A percentile compares a stretch with the other conserved stretches of the same genome.
Conservation (phyloP, 2,797 vertebrate species). For the Notoglanidium macrostoma region DNA sequence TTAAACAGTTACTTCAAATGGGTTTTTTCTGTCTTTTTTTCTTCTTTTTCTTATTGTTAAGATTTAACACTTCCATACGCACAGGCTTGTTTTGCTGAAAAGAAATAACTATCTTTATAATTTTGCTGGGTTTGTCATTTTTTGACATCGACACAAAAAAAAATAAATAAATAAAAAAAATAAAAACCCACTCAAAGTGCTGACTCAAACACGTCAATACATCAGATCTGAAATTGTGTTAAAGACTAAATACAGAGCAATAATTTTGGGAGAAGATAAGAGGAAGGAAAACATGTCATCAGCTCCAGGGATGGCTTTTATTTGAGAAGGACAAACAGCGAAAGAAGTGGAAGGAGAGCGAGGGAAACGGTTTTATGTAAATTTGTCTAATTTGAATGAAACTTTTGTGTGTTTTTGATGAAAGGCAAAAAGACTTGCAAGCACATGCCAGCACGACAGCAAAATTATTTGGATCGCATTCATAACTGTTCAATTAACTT, state of each 20-base stretch:
- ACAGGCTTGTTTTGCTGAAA: not conserved
- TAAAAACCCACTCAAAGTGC: not conserved
- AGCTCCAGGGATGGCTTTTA: not conserved
- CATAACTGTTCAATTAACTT: not conserved
- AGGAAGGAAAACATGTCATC: constrained; percentile 4
- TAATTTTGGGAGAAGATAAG: not conserved
- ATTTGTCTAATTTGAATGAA: constrained; percentile 6
- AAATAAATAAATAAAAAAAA: not conserved
- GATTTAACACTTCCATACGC: not conserved
- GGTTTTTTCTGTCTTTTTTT: no score
- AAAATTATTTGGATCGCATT: not conserved
- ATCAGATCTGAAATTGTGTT: constrained; percentile 17
- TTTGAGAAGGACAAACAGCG: not conserved
- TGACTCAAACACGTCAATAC: constrained; percentile 12
- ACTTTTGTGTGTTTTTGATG: not conserved
- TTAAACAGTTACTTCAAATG: not conserved
- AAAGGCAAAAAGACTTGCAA: not conserved
- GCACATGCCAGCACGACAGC: not conserved
- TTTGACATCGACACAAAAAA: not conserved
- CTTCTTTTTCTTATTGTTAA: not conserved
- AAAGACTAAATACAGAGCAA: constrained; percentile 18
- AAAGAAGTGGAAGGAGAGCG: not conserved
- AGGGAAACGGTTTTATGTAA: not conserved
- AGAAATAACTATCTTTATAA: not conserved
- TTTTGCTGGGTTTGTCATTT: not conserved